Evolutionary conservation across 2,888 invertebrate genomes (phyloP), one percentile per base, ranked within the genome.

Genomic region (Byasa hedistus): DNA sequence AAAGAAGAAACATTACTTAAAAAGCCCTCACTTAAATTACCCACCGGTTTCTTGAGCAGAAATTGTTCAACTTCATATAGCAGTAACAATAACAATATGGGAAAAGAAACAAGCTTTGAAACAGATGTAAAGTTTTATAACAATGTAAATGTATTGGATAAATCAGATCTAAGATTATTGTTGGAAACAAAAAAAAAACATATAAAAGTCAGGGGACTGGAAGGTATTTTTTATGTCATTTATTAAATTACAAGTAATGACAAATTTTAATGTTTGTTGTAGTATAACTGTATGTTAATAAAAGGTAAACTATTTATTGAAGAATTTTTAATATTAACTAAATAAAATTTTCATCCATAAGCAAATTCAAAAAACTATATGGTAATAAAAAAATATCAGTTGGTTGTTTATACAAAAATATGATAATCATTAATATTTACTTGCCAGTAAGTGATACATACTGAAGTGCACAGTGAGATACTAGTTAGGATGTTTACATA

Each of bases 141-240:
- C 48, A 21, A 39, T 21, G 22, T 57, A 32, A 17, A 32, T 51
- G n/a, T 8, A 23, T 51, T 32, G 48, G 57, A 63, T 23, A 48
- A 21, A 19, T 32, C 57, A 8, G 63, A 63, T 21, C 32, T 63
- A 3, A 57, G 63, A 23, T 48, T 51, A 19, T 22, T 63, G 17
- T 57, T 62, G 27, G 24, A 17, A 27, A 22, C 27, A 21, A 64
- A 64, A 1, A 72, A 75, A 0, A 63, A 48, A n/a, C 61, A 62
- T 15, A 24, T 57, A 39, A 44, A 57, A 62, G 2, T 57, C 55
- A 44, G 21, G 1, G 27, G 24, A n/a, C 17, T 21, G 1, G 22
- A 63, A 57, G 63, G 63, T 63, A 63, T 44, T 24, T 19, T 36
- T 57, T 21, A 12, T 56, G 15, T 56, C 15, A 54, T n/a, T 15